phyloP scores from a whole-genome alignment of 2,113 vertebrate species.

The Prolemur simus region DNA sequence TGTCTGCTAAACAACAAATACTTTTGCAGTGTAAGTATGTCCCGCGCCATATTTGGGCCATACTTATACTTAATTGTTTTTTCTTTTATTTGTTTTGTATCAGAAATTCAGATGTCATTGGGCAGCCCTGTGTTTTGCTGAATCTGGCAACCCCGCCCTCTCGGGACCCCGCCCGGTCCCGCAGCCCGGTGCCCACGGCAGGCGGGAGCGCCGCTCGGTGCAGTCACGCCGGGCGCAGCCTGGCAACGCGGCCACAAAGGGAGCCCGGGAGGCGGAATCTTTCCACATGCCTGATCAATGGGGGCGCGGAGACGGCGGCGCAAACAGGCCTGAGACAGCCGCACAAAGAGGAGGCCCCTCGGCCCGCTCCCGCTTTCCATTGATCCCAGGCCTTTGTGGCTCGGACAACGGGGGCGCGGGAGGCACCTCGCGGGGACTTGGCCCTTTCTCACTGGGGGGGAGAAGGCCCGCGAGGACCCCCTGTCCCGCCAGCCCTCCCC shows the following conservation, averaged over 20 bases:
- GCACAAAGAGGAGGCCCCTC: conserved; percentile 86
- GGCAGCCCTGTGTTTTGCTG: neutral
- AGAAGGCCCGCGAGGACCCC: conserved; percentile 23
- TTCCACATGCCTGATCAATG: conserved; percentile 93
- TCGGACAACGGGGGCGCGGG: conserved; percentile 82
- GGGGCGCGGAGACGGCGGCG: conserved; percentile 88
- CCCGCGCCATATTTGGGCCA: neutral
- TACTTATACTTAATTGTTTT: neutral
- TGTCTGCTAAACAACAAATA: neutral
- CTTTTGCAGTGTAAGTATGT: neutral
- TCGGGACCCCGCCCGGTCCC: neutral
- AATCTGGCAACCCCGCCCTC: neutral
- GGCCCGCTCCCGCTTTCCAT: conserved; percentile 85
- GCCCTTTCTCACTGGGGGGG: conserved; percentile 76
- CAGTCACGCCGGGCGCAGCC: conserved; percentile 86
- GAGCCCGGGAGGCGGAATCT: conserved; percentile 88
- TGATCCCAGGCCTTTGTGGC: conserved; percentile 86
- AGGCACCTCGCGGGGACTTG: conserved; percentile 83
- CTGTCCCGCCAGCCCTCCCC: neutral
- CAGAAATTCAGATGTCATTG: neutral
- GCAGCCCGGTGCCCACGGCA: conserved; percentile 61
- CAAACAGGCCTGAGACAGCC: conserved; percentile 90
- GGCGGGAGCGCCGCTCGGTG: conserved; percentile 55
- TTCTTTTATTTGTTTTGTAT: neutral
- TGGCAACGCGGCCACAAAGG: conserved; percentile 89